Percentiles rank a stretch among this genome's conserved stretches.
Evolutionary conservation across 1,140 invertebrate genomes (phyloP).

Genomic region (Cyclina sinensis): DNA sequence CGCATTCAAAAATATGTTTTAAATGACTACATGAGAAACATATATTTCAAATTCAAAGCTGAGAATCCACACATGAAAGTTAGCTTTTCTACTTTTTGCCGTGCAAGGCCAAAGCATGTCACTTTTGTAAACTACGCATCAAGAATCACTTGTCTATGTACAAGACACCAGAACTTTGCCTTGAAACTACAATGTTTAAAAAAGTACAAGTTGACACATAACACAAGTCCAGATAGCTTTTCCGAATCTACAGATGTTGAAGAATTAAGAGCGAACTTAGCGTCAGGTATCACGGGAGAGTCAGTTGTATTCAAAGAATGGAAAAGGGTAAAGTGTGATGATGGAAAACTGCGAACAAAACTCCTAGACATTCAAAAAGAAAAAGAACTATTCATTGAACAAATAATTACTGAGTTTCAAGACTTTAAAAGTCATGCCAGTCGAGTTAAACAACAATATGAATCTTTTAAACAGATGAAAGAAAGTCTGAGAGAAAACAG

Average conservation of each 20-base stretch:
- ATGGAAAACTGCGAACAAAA: constrained; percentile 54
- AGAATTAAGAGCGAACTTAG: not conserved
- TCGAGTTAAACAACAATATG: constrained; percentile 45
- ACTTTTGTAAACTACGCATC: constrained; percentile 44
- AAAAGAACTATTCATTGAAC: not conserved
- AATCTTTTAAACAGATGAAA: too few species aligned
- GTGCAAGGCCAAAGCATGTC: constrained; percentile 61
- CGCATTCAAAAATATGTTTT: not conserved
- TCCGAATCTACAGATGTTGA: not conserved
- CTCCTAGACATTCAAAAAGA: not conserved
- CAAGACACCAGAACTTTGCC: constrained; percentile 71
- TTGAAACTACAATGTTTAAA: constrained; percentile 39
- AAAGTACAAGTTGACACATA: constrained; percentile 33
- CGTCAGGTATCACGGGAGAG: not conserved
- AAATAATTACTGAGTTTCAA: constrained; percentile 15
- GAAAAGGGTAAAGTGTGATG: constrained; percentile 51
- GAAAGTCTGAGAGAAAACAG: constrained; percentile 61
- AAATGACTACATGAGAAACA: not conserved
- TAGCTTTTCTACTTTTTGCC: constrained; percentile 32
- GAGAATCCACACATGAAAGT: not conserved
- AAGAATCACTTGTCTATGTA: constrained; percentile 67
- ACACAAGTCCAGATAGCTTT: constrained; percentile 57
- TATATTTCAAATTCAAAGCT: not conserved
- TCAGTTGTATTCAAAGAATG: constrained; percentile 26
- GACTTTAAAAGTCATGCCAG: constrained; percentile 53